A percentile compares a stretch with the other conserved stretches of the same genome.
These are phyloP conservation scores for Mus caroli DNA, from an alignment of 2,797 vertebrate genomes.

Conservation along the genomic window DNA sequence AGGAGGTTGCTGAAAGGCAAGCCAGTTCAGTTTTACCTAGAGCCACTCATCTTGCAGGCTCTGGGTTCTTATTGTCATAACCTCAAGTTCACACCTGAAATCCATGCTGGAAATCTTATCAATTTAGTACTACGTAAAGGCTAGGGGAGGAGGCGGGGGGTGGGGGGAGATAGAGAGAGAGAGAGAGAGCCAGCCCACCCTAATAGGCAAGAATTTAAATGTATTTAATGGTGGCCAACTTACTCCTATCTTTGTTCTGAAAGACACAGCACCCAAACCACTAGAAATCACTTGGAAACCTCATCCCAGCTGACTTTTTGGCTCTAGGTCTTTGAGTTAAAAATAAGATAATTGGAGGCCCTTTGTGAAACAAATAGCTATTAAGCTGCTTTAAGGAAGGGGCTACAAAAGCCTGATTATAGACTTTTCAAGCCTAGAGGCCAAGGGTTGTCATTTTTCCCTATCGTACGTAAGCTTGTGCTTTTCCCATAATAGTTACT, in stretches of 20 bases:
- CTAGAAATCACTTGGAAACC: conserved; percentile 49
- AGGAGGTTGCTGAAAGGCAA: neutral
- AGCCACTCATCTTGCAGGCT: neutral
- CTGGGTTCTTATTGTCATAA: conserved; percentile 8
- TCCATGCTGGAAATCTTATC: conserved; percentile 5
- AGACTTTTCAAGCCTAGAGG: conserved; percentile 36
- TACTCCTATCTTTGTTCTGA: neutral
- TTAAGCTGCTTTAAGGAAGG: conserved; percentile 62
- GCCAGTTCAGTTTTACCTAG: neutral
- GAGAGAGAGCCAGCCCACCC: neutral
- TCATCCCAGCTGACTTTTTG: neutral
- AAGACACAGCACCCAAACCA: neutral
- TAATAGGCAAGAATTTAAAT: conserved; percentile 45
- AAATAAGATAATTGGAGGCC: conserved; percentile 63
- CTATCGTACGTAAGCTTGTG: neutral
- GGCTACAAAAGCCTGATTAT: conserved; percentile 43
- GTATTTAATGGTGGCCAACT: neutral
- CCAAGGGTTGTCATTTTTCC: conserved; percentile 32
- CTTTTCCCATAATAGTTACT: conserved; percentile 24
- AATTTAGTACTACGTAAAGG: neutral
- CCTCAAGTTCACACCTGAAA: neutral
- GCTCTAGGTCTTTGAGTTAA: conserved; percentile 53
- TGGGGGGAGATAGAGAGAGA: neutral
- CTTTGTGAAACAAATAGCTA: conserved; percentile 44
- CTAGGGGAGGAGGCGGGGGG: neutral